A percentile compares a stretch with the other conserved stretches of the same genome.
Conservation (phyloP, 2,113 vertebrate species). For the Hippocampus mohnikei region DNA sequence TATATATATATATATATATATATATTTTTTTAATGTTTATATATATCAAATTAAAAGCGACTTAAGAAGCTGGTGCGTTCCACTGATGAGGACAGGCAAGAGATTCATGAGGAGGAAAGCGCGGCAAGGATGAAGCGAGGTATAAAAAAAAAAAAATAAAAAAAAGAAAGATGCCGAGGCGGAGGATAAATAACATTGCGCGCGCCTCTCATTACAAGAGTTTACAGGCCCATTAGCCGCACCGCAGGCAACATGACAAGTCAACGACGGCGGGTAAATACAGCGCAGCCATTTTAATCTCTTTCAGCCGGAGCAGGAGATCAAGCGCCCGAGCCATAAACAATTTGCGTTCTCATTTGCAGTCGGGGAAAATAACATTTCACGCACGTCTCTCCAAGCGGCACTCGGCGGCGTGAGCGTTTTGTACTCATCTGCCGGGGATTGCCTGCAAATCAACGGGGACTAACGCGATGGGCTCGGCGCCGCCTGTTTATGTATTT, state of each 20-base stretch:
- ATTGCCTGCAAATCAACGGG: slow-evolving; percentile 41
- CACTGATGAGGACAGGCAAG: slow-evolving; percentile 88
- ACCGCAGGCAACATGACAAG: slow-evolving; percentile 80
- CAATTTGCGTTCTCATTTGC: slow-evolving; percentile 56
- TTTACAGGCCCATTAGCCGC: slow-evolving; percentile 79
- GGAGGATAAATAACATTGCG: slow-evolving; percentile 88
- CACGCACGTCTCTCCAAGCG: slow-evolving; percentile 38
- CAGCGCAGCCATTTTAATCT: slow-evolving; percentile 85
- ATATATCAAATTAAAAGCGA: slow-evolving; percentile 84
- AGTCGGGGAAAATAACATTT: slow-evolving; percentile 43
- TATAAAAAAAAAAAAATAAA: background rate
- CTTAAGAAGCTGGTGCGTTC: slow-evolving; percentile 83
- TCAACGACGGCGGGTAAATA: slow-evolving; percentile 86
- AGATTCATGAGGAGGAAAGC: slow-evolving; percentile 52
- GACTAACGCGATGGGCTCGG: slow-evolving; percentile 53
- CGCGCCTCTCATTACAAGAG: slow-evolving; percentile 83
- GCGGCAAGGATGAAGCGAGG: background rate
- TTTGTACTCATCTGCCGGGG: slow-evolving; percentile 50
- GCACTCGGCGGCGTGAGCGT: slow-evolving; percentile 38
- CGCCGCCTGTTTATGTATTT: slow-evolving; percentile 69
- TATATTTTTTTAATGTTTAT: too few species aligned
- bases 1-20: too few species aligned
- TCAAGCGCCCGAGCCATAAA: slow-evolving; percentile 56
- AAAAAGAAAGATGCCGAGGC: slow-evolving; percentile 41
- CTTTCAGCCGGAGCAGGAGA: slow-evolving; percentile 41